Evolutionary conservation across 2,797 vertebrate species (phyloP).

Genomic region (Tapirus indicus): DNA sequence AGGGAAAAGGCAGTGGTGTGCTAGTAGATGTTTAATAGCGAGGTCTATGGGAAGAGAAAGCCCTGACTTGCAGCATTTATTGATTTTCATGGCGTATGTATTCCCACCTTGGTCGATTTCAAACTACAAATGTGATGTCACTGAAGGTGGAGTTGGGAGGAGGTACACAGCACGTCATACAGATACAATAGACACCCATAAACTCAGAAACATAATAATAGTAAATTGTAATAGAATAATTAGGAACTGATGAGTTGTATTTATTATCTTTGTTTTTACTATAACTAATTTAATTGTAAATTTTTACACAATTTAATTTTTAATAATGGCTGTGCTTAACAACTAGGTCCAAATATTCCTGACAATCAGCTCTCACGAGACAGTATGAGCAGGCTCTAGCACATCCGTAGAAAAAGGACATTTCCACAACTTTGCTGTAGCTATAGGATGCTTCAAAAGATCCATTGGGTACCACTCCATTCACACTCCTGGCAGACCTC

Average conservation of each 20-base stretch:
- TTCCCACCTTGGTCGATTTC: neutral
- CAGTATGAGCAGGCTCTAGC: neutral
- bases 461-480: neutral
- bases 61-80: neutral
- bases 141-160: neutral
- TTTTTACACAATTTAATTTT: neutral
- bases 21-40: neutral
- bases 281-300: neutral
- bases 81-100: neutral
- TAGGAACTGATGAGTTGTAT: neutral
- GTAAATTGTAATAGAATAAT: neutral
- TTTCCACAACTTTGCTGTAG: neutral
- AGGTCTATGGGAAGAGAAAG: neutral
- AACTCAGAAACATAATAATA: neutral
- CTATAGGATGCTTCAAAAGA: neutral
- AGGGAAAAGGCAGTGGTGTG: neutral
- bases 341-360: neutral
- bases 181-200: neutral
- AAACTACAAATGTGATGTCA: neutral
- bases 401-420: neutral
- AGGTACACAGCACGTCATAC: neutral
- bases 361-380: neutral
- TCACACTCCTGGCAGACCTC: neutral
- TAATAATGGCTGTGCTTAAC: neutral
- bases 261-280: neutral